Percentiles rank a stretch among this genome's conserved stretches.
Evolutionary conservation across 2,113 vertebrate species (phyloP).

Genomic region (Ciconia boyciana): DNA sequence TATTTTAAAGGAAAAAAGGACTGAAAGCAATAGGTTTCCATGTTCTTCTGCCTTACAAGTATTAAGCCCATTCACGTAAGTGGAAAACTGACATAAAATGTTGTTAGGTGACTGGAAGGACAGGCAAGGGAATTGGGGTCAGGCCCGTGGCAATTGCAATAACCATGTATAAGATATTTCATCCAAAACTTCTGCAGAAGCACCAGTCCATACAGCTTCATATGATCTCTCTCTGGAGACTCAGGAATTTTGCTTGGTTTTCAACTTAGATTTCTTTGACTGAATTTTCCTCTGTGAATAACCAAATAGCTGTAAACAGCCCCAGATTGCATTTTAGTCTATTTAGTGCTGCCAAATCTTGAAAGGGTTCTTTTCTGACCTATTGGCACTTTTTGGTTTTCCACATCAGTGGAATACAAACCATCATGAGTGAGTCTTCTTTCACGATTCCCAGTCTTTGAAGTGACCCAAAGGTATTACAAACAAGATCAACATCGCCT

Average conservation of each 20-base stretch:
- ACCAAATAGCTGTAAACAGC: background rate
- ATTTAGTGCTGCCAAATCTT: background rate
- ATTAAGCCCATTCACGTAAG: background rate
- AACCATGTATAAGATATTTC: rapidly evolving
- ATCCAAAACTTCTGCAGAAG: background rate
- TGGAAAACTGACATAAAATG: background rate
- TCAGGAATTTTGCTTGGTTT: background rate
- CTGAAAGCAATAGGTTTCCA: background rate
- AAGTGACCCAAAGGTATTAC: background rate
- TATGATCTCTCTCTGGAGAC: background rate
- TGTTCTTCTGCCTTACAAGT: background rate
- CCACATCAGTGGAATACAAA: background rate
- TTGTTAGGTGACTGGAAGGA: background rate
- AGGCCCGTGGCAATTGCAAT: background rate
- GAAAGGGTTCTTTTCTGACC: background rate
- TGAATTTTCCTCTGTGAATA: background rate
- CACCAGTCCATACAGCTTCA: background rate
- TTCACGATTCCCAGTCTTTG: background rate
- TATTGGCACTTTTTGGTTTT: background rate
- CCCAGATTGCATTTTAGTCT: background rate
- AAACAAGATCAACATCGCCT: background rate
- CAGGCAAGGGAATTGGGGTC: background rate
- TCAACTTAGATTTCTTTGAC: background rate
- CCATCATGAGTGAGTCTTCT: background rate
- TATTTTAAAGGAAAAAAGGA: background rate